Evolutionary conservation across 1,140 invertebrate species (phyloP).

Genomic region (Drosophila seguyi): DNA sequence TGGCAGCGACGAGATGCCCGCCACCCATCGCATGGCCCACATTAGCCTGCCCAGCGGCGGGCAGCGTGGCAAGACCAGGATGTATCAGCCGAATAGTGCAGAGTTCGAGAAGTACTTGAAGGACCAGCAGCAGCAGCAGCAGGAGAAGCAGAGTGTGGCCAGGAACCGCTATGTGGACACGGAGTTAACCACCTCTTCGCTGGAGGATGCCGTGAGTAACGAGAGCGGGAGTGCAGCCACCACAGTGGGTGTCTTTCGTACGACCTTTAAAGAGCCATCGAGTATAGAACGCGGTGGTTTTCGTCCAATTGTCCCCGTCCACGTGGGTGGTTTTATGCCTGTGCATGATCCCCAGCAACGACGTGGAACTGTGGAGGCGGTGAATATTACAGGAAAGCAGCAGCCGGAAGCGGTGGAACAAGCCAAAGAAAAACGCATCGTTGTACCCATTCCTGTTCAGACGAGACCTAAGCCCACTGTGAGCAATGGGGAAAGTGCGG

Average conservation of each 20-base stretch:
- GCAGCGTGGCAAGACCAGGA: conserved; percentile 75
- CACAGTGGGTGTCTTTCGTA: conserved; percentile 80
- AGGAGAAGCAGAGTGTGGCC: conserved; percentile 40
- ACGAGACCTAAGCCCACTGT: conserved; percentile 36
- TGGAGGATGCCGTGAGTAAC: conserved; percentile 80
- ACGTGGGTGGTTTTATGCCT: conserved; percentile 89
- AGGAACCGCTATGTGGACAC: conserved; percentile 67
- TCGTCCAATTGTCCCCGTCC: conserved; percentile 89
- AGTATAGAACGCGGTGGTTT: conserved; percentile 90
- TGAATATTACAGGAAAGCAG: conserved; percentile 57
- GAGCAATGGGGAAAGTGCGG: conserved; percentile 52
- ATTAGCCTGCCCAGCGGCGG: conserved; percentile 55
- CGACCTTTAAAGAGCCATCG: conserved; percentile 87
- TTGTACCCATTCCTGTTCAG: conserved; percentile 53
- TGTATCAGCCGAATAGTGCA: conserved; percentile 82
- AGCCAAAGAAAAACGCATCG: conserved; percentile 43
- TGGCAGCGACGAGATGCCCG: conserved; percentile 57
- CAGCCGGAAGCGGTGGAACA: neutral
- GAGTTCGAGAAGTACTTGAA: conserved; percentile 84
- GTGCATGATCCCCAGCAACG: conserved; percentile 77
- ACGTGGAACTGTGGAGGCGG: conserved; percentile 63
- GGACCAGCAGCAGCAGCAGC: conserved; percentile 55
- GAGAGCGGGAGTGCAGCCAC: conserved; percentile 66
- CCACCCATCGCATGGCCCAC: conserved; percentile 76
- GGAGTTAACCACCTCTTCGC: conserved; percentile 83